A percentile compares a stretch with the other conserved stretches of the same genome.
These are phyloP conservation scores for Anneissia japonica DNA, from an alignment of 35 echinoderm and acorn worm genomes.

Conservation along the genomic window DNA sequence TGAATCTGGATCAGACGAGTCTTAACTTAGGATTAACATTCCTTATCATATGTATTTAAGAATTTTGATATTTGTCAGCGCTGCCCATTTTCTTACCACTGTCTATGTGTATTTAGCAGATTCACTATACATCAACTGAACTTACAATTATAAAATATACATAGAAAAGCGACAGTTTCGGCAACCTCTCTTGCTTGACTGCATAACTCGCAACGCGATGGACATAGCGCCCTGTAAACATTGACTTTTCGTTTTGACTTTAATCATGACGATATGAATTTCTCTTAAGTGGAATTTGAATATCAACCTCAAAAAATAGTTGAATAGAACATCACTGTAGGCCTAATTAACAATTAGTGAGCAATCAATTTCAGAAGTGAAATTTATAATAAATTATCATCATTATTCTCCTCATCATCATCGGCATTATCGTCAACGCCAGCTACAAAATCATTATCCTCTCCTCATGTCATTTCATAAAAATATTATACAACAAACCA, in stretches of 20 bases:
- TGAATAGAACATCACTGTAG: not conserved
- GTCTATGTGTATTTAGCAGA: not conserved
- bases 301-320: not conserved
- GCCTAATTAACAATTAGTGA: not conserved
- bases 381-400: no score
- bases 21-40: no score
- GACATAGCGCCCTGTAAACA: not conserved
- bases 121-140: not conserved
- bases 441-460: no score
- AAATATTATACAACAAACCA: no score
- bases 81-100: no score
- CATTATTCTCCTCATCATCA: no score
- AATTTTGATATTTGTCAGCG: no score
- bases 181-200: not conserved
- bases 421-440: no score
- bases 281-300: not conserved
- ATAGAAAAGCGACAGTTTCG: not conserved
- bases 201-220: not conserved
- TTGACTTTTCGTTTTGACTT: not conserved
- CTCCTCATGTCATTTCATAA: no score
- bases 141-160: not conserved
- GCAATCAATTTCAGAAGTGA: no score
- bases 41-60: no score
- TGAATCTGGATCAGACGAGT: no score
- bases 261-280: not conserved